phyloP scores from a whole-genome alignment of 2,113 vertebrate genomes.

The Barnardius zonarius region DNA sequence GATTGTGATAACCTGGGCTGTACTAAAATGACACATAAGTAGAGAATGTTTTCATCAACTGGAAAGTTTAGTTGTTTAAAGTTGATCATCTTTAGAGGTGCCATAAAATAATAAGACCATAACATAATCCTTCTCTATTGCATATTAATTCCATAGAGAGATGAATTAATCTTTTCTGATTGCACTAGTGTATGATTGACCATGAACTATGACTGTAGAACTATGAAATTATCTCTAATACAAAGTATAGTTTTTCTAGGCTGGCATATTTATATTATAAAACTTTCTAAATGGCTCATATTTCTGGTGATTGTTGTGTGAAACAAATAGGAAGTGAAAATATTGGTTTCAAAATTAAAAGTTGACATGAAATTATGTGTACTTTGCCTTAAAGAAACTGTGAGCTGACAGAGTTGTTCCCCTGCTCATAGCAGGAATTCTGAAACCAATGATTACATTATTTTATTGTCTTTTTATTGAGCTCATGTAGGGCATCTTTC shows the following conservation, averaged over 20 bases:
- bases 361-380: not conserved
- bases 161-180: conserved; percentile 18
- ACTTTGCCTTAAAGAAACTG: not conserved
- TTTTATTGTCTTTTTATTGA: not conserved
- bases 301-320: not conserved
- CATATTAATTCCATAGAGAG: conserved; percentile 13
- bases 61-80: not conserved
- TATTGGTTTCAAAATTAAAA: conserved; percentile 35
- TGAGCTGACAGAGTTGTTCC: not conserved
- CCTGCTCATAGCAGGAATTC: not conserved
- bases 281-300: not conserved
- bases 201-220: not conserved
- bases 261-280: not conserved
- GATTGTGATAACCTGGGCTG: not conserved
- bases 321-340: not conserved
- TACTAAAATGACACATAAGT: not conserved
- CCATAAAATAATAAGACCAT: conserved; percentile 31
- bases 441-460: fast-evolving
- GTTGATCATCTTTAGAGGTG: conserved; percentile 2
- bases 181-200: not conserved
- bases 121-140: conserved; percentile 9
- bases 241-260: not conserved
- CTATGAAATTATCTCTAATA: not conserved
- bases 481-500: not conserved
- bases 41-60: conserved; percentile 12